Conservation (phyloP, 2,888 invertebrate genomes). For the Julus scandinavius region DNA sequence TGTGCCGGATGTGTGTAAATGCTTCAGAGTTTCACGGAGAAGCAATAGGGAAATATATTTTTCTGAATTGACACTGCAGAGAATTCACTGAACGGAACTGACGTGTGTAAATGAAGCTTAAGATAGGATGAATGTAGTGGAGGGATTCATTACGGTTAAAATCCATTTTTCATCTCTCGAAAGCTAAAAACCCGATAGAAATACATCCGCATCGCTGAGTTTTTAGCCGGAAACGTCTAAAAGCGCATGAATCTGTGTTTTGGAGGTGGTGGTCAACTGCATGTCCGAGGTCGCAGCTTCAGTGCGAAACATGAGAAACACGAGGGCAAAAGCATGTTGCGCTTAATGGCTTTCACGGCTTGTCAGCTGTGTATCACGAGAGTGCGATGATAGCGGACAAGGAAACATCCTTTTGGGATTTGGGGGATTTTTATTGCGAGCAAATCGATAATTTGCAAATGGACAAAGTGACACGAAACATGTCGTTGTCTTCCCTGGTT, state of each 20-base stretch:
- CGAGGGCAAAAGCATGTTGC: slow-evolving; percentile 11
- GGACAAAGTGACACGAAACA: slow-evolving; percentile 28
- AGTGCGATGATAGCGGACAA: not conserved
- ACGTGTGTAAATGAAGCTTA: too few relatives aligned
- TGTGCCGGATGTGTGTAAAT: too few relatives aligned
- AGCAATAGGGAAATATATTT: too few relatives aligned
- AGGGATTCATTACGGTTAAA: too few relatives aligned
- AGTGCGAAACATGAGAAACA: not conserved
- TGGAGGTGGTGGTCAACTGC: not conserved
- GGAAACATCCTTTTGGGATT: not conserved
- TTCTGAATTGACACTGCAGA: too few relatives aligned
- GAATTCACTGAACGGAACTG: too few relatives aligned
- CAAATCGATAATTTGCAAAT: slow-evolving; percentile 9
- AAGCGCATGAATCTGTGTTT: not conserved
- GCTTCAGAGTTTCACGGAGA: too few relatives aligned
- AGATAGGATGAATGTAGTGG: too few relatives aligned
- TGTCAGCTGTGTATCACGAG: not conserved
- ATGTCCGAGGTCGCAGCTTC: not conserved
- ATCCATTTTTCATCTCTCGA: not conserved
- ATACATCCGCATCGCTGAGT: not conserved
- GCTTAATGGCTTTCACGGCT: slow-evolving; percentile 33
- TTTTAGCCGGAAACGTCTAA: not conserved
- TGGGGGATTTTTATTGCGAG: slow-evolving; percentile 20
- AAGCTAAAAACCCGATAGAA: not conserved
- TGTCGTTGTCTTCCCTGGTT: not conserved